These are phyloP conservation scores for Drosophila nikananu DNA, from an alignment of 1,140 invertebrate species.

Conservation along the genomic window DNA sequence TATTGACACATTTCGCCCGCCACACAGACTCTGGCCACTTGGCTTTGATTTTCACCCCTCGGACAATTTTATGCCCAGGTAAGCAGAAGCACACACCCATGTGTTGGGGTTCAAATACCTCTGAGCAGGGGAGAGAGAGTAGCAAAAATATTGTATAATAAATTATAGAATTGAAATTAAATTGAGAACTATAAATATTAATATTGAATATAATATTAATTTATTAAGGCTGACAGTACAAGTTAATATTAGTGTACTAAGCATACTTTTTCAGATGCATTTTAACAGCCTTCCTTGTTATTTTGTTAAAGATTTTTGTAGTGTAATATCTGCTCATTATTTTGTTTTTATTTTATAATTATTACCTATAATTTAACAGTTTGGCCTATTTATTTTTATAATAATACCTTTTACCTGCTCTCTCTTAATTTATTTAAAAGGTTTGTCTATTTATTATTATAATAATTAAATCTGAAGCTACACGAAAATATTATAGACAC, in stretches of 20 bases:
- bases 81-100: constrained; percentile 51
- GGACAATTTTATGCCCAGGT: constrained; percentile 67
- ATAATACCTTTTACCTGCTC: too few species aligned
- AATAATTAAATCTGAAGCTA: too few species aligned
- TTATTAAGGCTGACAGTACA: too few species aligned
- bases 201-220: not conserved
- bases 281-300: not conserved
- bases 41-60: constrained; percentile 50
- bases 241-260: not conserved
- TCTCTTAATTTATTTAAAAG: too few species aligned
- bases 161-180: not conserved
- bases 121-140: not conserved
- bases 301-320: not conserved
- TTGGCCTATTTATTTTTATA: too few species aligned
- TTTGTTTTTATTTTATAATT: too few species aligned
- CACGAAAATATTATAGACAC: not conserved
- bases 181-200: not conserved
- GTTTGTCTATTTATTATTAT: too few species aligned
- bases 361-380: too few species aligned
- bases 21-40: constrained; percentile 53
- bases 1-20: constrained; percentile 73
- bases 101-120: constrained; percentile 49
- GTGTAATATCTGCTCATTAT: too few species aligned
- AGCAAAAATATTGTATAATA: not conserved
- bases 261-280: too few species aligned